Percentiles rank a stretch among this genome's conserved stretches.
These are phyloP conservation scores for Dunckerocampus dactyliophorus DNA, from an alignment of 2,113 vertebrate genomes.

Conservation along the genomic window DNA sequence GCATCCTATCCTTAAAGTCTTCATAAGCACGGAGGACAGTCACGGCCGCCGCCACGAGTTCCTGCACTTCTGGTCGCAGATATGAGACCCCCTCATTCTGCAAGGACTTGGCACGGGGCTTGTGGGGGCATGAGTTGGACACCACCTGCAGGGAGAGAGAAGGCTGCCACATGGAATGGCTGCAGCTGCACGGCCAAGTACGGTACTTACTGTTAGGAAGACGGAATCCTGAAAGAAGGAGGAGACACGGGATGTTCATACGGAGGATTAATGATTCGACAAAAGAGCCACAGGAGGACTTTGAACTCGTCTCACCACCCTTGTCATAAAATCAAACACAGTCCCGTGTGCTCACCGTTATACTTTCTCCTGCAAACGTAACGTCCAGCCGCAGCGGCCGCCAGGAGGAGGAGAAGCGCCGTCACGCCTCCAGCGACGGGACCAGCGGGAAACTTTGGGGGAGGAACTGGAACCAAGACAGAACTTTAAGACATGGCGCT, in stretches of 20 bases:
- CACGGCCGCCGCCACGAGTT: too few relatives aligned
- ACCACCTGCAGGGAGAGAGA: too few relatives aligned
- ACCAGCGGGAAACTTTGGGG: neutral
- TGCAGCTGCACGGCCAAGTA: too few relatives aligned
- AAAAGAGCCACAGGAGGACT: neutral
- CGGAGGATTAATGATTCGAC: neutral
- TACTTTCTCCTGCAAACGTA: neutral
- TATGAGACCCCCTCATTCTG: neutral
- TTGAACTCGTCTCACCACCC: neutral
- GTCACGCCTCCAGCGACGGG: neutral
- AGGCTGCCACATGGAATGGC: too few relatives aligned
- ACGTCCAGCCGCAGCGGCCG: too few relatives aligned
- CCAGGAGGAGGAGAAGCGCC: neutral
- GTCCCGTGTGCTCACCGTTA: neutral
- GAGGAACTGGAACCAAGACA: neutral
- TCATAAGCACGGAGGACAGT: too few relatives aligned
- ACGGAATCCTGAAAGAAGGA: slow-evolving; percentile 1
- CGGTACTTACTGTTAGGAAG: neutral
- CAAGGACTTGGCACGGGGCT: neutral
- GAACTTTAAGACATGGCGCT: neutral
- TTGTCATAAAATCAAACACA: neutral
- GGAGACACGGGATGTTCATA: neutral
- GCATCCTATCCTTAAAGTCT: too few relatives aligned
- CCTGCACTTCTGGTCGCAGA: neutral
- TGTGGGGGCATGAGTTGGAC: neutral